Evolutionary conservation across 2,888 invertebrate species (phyloP).

Genomic region (Eurois occulta): DNA sequence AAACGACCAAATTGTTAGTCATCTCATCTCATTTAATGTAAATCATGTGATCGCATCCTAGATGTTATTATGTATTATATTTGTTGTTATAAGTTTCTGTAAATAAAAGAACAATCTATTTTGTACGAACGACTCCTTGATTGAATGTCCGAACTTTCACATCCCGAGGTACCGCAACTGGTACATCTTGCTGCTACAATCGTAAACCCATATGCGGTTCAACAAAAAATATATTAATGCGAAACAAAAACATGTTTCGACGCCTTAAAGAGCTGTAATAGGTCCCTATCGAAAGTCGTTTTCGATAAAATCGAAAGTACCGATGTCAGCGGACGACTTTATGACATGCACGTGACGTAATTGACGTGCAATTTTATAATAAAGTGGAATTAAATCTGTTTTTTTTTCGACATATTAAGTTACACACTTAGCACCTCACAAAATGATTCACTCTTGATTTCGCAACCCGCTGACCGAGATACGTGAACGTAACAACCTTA

Average conservation of each 20-base stretch:
- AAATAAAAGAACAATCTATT: constrained; percentile 87
- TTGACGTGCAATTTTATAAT: constrained; percentile 58
- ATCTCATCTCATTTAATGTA: constrained; percentile 86
- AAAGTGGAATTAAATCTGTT: constrained; percentile 48
- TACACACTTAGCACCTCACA: constrained; percentile 55
- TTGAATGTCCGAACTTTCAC: constrained; percentile 68
- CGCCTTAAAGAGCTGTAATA: constrained; percentile 62
- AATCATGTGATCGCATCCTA: constrained; percentile 88
- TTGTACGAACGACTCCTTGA: constrained; percentile 71
- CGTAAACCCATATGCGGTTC: constrained; percentile 71
- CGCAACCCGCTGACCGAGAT: constrained; percentile 65
- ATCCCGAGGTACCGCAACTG: constrained; percentile 46
- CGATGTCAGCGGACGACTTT: constrained; percentile 70
- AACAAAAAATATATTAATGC: constrained; percentile 68
- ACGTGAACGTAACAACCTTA: constrained; percentile 50
- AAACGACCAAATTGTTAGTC: constrained; percentile 82
- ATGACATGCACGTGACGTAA: constrained; percentile 64
- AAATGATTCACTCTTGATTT: constrained; percentile 55
- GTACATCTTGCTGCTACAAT: constrained; percentile 61
- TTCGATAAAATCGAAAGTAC: constrained; percentile 76
- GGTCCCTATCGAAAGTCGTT: constrained; percentile 65
- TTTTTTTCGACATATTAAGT: constrained; percentile 45
- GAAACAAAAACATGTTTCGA: constrained; percentile 68
- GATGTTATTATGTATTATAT: constrained; percentile 86
- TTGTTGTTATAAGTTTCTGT: constrained; percentile 89